phyloP scores from a whole-genome alignment of 2,113 vertebrate genomes.

The Cinclus mexicanus region DNA sequence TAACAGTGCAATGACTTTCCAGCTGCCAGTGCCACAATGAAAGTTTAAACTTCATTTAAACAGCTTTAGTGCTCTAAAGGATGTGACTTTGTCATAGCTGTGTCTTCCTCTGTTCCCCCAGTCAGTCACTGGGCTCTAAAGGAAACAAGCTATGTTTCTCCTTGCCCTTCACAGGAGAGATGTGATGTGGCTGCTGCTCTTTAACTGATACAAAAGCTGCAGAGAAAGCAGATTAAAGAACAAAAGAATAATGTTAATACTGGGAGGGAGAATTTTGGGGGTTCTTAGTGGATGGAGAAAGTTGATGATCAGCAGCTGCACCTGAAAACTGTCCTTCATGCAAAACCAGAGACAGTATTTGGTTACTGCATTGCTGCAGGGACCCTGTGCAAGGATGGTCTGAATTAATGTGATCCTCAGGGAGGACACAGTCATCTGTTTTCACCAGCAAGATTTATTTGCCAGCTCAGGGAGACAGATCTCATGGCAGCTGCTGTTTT shows the following conservation, averaged over 20 bases:
- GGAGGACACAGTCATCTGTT: background rate
- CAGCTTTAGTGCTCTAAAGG: conserved; percentile 27
- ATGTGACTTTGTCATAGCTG: background rate
- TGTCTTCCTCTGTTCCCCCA: background rate
- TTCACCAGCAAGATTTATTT: background rate
- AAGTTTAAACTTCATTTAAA: conserved; percentile 11
- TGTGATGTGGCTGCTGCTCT: background rate
- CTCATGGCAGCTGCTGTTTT: background rate
- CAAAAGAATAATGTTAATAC: background rate
- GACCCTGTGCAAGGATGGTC: background rate
- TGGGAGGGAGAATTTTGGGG: background rate
- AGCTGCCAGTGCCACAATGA: background rate
- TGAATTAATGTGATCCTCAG: background rate
- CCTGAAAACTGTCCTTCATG: background rate
- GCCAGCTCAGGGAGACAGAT: background rate
- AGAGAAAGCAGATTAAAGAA: background rate
- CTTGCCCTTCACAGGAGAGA: background rate
- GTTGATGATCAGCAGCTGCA: background rate
- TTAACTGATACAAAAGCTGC: background rate
- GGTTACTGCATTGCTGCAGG: background rate
- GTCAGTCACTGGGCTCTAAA: background rate
- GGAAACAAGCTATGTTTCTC: background rate
- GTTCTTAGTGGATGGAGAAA: background rate
- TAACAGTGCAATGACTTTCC: background rate
- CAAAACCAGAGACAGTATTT: background rate